phyloP scores from a whole-genome alignment of 2,113 vertebrate genomes.

The Mesocricetus auratus region DNA sequence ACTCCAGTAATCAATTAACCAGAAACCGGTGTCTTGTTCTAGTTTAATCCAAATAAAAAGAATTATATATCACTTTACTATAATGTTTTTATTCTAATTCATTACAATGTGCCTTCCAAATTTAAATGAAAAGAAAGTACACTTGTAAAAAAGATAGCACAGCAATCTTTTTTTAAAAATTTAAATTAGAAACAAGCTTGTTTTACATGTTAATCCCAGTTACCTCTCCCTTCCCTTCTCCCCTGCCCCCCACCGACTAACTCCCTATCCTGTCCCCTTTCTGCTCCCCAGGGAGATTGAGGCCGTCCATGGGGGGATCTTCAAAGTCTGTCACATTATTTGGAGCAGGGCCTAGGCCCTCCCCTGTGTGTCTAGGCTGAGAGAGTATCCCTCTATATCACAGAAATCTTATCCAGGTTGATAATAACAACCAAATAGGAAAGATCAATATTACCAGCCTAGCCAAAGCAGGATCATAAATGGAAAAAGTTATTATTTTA shows the following conservation, averaged over 20 bases:
- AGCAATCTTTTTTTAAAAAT: too few relatives aligned
- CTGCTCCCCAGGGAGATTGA: too few relatives aligned
- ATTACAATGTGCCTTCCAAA: slow-evolving; percentile 49
- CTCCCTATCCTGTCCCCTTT: too few relatives aligned
- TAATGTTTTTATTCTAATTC: background rate
- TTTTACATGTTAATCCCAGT: too few relatives aligned
- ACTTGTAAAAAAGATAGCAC: background rate
- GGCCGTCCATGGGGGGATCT: too few relatives aligned
- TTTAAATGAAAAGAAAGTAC: background rate
- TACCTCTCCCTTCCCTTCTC: too few relatives aligned
- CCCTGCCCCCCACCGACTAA: too few relatives aligned
- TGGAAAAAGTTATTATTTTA: background rate
- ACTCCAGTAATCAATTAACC: background rate
- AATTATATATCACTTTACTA: background rate
- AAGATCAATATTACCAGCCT: background rate
- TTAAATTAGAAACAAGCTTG: too few relatives aligned
- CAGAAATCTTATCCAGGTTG: slow-evolving; percentile 6
- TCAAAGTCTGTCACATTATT: too few relatives aligned
- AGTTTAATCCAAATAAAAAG: background rate
- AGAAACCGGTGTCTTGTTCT: background rate
- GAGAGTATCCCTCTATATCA: too few relatives aligned
- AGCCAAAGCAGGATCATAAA: background rate
- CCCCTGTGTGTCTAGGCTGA: too few relatives aligned
- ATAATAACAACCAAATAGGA: background rate
- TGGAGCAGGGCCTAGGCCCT: too few relatives aligned